Base-by-base conservation (phyloP, 2,888 invertebrate species). In the Polymixis lichenea region DNA sequence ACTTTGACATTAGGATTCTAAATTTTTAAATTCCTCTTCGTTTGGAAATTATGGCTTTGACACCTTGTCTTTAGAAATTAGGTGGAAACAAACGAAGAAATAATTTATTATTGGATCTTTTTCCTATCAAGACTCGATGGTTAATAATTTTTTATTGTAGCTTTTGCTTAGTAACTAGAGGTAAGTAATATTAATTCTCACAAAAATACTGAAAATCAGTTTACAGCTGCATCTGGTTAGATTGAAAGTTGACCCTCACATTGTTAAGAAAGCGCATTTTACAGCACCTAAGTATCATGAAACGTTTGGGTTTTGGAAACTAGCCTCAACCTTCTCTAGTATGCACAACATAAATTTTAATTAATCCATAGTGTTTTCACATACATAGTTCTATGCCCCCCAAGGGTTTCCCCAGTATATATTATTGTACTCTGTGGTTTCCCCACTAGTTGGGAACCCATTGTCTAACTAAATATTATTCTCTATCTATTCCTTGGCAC, bases 11-110 rank as follows among this genome's bases (percentile, higher is more conserved):
- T 65, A 53, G 0, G 11, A 4, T 73, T 73, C 53, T 28, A 49
- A 58, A 49, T 70, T 78, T 83, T 83, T 78, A 60, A 71, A 82
- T 69, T 82, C 11, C 25, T 32, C 1, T 82, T 71, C 83, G 82
- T 83, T 75, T 71, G n/a, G 62, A 83, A 82, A 78, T 67, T 1
- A 11, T 49, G 53, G 64, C n/a, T 65, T 73, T 55, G 64, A 60
- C 58, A 73, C 65, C 72, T 60, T 55, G 72, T 72, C 72, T 46
- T 67, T 67, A 56, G 32, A 56, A n/a, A 17, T n/a, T 38, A 3
- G 0, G 17, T 67, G 0, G n/a, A 32, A 67, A 55, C n/a, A 53
- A 53, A 32, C 17, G 28, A 66, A 66, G 15, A 49, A 51, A 49
- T 66, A 28, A 22, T 51, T 9, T 9, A 22, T 25, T 25, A 43